A percentile compares a stretch with the other conserved stretches of the same genome.
Evolutionary conservation across 1,140 invertebrate species (phyloP).

Genomic region (Sminthurides bifidus): DNA sequence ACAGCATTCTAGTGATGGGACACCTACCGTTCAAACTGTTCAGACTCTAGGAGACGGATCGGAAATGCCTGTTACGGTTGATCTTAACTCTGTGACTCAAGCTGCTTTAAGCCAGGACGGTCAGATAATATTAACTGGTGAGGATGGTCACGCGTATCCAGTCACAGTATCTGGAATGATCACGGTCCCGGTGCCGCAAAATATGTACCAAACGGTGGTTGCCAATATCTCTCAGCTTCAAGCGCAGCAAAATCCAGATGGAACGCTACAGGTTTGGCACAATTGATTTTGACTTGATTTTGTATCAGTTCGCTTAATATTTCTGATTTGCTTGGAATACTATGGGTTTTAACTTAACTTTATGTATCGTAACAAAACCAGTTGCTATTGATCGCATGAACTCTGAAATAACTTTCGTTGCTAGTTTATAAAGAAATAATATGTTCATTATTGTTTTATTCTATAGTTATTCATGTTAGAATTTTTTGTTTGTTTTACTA

Average conservation of each 20-base stretch:
- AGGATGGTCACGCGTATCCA: slow-evolving; percentile 44
- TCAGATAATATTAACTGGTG: slow-evolving; percentile 68
- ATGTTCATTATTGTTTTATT: too few relatives aligned
- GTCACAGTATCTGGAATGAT: slow-evolving; percentile 87
- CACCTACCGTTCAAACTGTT: slow-evolving; percentile 46
- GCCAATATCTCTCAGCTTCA: slow-evolving; percentile 75
- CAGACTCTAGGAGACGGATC: slow-evolving; percentile 66
- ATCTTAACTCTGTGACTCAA: slow-evolving; percentile 75
- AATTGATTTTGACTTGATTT: too few relatives aligned
- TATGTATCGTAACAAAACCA: too few relatives aligned
- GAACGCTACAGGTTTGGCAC: slow-evolving; percentile 51
- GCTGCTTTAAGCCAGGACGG: slow-evolving; percentile 74
- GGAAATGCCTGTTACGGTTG: slow-evolving; percentile 52
- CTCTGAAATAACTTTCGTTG: too few relatives aligned
- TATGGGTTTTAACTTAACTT: too few relatives aligned
- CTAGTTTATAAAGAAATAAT: too few relatives aligned
- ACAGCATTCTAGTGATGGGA: slow-evolving; percentile 47
- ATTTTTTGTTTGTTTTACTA: too few relatives aligned
- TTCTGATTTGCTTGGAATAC: too few relatives aligned
- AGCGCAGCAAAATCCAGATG: slow-evolving; percentile 54
- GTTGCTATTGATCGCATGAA: too few relatives aligned
- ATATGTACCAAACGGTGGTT: slow-evolving; percentile 93
- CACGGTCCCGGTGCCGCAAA: slow-evolving; percentile 83
- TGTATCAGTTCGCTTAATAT: too few relatives aligned
- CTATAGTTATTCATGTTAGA: too few relatives aligned